Base-by-base conservation (phyloP, 2,113 vertebrate genomes). In the Neodon shergylaensis region DNA sequence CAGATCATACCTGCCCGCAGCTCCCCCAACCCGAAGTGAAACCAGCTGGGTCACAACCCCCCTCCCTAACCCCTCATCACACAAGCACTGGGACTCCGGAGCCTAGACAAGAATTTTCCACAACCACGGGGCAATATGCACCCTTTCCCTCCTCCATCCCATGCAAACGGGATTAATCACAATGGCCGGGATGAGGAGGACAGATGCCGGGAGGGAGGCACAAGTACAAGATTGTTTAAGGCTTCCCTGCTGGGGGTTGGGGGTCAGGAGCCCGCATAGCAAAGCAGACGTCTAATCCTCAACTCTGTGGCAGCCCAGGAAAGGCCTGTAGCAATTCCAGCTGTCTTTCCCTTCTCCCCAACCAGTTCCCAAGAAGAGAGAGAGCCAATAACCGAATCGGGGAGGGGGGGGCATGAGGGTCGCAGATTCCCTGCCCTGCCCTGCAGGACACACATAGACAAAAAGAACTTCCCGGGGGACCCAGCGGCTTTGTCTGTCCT, bases 301-400 rank as follows among this genome's bases (percentile, higher is more conserved):
- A n/a, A 22, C 58, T 13, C 66, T 1, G 47, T 0, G 72, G 95
- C 94, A 85, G 92, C 91, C 73, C 70, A 61, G 26, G 79, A 78
- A 88, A 95, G 89, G 91, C 39, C 92, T 81, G 79, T 72, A 77
- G 82, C 13, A 68, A 74, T 74, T 78, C 95, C 94, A 94, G 96
- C 97, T 92, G 97, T 96, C 95, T 97, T 78, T 83, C 79, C 54
- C 74, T 94, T 77, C 79, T 81, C 88, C 91, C 66, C 73, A 95
- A 61, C 79, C 47, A 49, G 47, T 49, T 49, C 94, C 63, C 65
- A 70, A 52, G 44, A 52, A 66, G 44, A 21, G 82, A 47, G 47
- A 78, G 88, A 68, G 82, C 36, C 49, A 39, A 79, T 49, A 19
- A 11, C 2, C 44, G 47, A 33, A 21, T 28, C 14, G 7, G 65